Percentiles rank a stretch among this genome's conserved stretches.
These are phyloP conservation scores for Polypedilum vanderplanki DNA, from an alignment of 1,140 invertebrate genomes.

Conservation along the genomic window DNA sequence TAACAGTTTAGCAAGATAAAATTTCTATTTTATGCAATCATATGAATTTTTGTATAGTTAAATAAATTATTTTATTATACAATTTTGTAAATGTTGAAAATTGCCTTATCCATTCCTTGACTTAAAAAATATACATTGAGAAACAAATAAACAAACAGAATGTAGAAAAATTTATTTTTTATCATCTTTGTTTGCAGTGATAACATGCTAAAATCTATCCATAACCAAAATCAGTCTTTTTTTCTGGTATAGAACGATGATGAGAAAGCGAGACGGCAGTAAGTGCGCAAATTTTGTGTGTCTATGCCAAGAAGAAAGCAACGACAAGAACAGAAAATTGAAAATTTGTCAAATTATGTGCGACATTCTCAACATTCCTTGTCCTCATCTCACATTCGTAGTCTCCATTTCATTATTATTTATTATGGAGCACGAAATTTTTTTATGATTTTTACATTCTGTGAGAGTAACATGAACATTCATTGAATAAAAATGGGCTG, in stretches of 20 bases:
- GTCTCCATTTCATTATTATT: slow-evolving; percentile 6
- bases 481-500: background rate
- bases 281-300: too few species aligned
- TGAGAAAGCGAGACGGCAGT: too few species aligned
- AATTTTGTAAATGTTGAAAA: too few species aligned
- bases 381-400: background rate
- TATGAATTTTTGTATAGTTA: too few species aligned
- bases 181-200: slow-evolving; percentile 3
- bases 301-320: too few species aligned
- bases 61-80: too few species aligned
- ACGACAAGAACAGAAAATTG: background rate
- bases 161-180: background rate
- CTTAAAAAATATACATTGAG: background rate
- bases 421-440: slow-evolving; percentile 2
- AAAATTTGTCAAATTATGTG: background rate
- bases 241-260: too few species aligned
- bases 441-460: background rate
- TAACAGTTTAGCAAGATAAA: too few species aligned
- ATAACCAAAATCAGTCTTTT: too few species aligned
- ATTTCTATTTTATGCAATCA: too few species aligned
- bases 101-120: too few species aligned
- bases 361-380: background rate
- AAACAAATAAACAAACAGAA: background rate
- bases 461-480: too few species aligned
- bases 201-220: background rate